Percentiles rank a stretch among this genome's conserved stretches.
Conservation (phyloP, 2,113 vertebrate species). For the Cervus canadensis region DNA sequence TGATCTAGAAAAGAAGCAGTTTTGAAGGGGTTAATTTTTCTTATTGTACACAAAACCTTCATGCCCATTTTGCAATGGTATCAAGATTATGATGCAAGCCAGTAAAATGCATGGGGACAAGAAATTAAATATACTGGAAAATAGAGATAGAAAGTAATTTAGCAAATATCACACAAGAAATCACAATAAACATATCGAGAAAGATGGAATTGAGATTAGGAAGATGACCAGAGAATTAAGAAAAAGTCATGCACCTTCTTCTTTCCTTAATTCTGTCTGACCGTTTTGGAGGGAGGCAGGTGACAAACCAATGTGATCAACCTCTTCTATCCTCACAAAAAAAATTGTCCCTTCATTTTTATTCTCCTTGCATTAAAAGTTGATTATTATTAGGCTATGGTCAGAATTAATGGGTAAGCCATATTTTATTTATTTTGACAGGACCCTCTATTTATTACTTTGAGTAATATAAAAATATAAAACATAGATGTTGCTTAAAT, state of each 20-base stretch:
- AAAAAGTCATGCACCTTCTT: neutral
- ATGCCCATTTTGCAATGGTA: constrained; percentile 33
- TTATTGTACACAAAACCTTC: constrained; percentile 37
- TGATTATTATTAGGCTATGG: neutral
- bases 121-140: neutral
- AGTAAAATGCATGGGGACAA: constrained; percentile 39
- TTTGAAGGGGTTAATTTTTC: constrained; percentile 47
- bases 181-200: neutral
- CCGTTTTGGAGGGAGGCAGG: neutral
- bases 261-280: neutral
- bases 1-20: constrained; percentile 39
- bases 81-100: constrained; percentile 40
- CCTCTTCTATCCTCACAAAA: neutral
- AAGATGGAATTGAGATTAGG: neutral
- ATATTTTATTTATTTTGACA: neutral
- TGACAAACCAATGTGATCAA: neutral
- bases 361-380: neutral
- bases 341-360: neutral
- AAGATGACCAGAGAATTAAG: neutral
- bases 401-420: neutral
- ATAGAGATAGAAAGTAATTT: neutral
- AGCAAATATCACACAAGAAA: neutral
- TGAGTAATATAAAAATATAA: neutral
- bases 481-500: neutral
- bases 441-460: neutral